Evolutionary conservation across 2,888 invertebrate species (phyloP).

Genomic region (Selenia dentaria): DNA sequence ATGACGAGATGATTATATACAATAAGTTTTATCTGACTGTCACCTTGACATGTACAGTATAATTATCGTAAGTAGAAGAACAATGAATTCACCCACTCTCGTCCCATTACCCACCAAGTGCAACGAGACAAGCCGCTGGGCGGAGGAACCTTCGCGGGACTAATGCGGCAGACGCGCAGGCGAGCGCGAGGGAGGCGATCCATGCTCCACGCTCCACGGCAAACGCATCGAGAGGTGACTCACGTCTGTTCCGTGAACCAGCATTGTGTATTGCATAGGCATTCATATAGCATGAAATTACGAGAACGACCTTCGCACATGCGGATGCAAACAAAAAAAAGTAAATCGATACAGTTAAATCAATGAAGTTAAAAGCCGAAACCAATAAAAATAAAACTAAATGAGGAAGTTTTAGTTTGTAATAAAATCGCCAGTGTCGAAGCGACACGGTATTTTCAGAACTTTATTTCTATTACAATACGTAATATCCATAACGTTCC

Average conservation of each 20-base stretch:
- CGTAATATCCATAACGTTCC: too few relatives aligned
- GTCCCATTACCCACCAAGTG: slow-evolving; percentile 1
- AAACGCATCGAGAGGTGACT: slow-evolving; percentile 4
- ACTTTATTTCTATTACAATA: too few relatives aligned
- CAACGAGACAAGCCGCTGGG: slow-evolving; percentile 6
- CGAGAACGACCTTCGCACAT: slow-evolving; percentile 22
- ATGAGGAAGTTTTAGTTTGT: slow-evolving; percentile 16
- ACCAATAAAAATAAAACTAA: slow-evolving; percentile 24
- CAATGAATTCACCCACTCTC: slow-evolving; percentile 15
- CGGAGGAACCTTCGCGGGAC: slow-evolving; percentile 10
- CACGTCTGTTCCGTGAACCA: slow-evolving; percentile 6
- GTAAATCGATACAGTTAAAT: slow-evolving; percentile 3
- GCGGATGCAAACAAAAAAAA: slow-evolving; percentile 25
- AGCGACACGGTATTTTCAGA: too few relatives aligned
- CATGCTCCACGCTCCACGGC: neutral
- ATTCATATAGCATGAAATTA: slow-evolving; percentile 18
- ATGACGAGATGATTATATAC: too few relatives aligned
- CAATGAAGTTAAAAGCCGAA: slow-evolving; percentile 14
- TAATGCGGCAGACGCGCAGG: slow-evolving; percentile 6
- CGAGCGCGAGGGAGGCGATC: neutral
- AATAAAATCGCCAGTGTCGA: too few relatives aligned
- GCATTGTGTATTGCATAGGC: slow-evolving; percentile 9
- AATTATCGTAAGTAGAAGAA: slow-evolving; percentile 7
- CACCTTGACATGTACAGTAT: neutral
- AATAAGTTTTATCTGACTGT: neutral